Percentiles rank a stretch among this genome's conserved stretches.
Evolutionary conservation across 2,888 invertebrate species (phyloP).

Genomic region (Cheilosia urbana): DNA sequence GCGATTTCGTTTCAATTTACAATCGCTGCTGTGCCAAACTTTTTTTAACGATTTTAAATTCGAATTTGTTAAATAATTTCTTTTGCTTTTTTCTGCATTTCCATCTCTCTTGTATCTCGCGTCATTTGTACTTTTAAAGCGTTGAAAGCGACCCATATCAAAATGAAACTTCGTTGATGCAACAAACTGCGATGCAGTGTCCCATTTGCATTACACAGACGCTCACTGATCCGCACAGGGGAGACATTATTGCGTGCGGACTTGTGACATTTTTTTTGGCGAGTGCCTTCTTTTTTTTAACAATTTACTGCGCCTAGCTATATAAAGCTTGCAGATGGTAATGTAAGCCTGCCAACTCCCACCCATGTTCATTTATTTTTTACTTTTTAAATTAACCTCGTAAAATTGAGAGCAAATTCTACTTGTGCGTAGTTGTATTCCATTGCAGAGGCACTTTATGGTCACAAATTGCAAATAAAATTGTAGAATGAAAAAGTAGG

Average conservation of each 20-base stretch:
- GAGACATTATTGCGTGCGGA: conserved; percentile 40
- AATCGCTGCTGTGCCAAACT: no score
- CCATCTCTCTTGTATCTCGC: background rate
- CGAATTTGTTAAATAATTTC: background rate
- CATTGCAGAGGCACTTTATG: conserved; percentile 32
- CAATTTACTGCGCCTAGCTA: conserved; percentile 32
- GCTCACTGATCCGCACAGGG: conserved; percentile 46
- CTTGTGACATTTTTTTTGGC: conserved; percentile 46
- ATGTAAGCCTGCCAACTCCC: conserved; percentile 2
- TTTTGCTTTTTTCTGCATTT: background rate
- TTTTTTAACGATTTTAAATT: no score
- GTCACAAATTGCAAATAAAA: conserved; percentile 48
- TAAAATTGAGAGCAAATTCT: conserved; percentile 52
- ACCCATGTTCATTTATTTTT: background rate
- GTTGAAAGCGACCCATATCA: conserved; percentile 8
- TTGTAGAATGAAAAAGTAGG: conserved; percentile 10
- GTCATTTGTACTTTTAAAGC: conserved; percentile 25
- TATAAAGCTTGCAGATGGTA: conserved; percentile 36
- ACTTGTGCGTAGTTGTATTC: conserved; percentile 28
- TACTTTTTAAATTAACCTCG: conserved; percentile 55
- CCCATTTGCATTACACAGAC: conserved; percentile 57
- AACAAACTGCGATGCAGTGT: conserved; percentile 40
- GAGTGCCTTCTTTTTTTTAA: conserved; percentile 1
- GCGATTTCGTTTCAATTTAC: no score
- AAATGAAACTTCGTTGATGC: conserved; percentile 6